Conservation (phyloP, 2,888 invertebrate genomes). For the Campopleginae sp. region DNA sequence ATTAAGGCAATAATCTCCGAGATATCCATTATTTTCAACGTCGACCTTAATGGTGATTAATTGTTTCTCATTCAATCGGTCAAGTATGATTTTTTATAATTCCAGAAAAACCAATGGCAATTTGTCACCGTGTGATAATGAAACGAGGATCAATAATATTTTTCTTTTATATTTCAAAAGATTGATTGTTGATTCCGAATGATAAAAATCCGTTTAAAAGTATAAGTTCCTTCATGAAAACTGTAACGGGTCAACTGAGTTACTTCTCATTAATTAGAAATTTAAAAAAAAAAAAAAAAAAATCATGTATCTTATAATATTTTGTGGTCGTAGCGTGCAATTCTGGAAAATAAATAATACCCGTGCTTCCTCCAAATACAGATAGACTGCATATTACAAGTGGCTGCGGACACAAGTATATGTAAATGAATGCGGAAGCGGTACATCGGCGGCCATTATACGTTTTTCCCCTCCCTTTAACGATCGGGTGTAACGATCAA, state of each 20-base stretch:
- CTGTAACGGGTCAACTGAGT: too few relatives aligned
- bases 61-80: neutral
- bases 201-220: too few relatives aligned
- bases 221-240: too few relatives aligned
- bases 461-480: slow-evolving; percentile 30
- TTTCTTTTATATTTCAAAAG: too few relatives aligned
- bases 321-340: neutral
- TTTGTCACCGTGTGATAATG: neutral
- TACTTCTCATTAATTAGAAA: too few relatives aligned
- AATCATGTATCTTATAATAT: too few relatives aligned
- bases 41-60: neutral
- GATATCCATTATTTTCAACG: neutral
- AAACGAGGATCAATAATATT: neutral
- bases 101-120: neutral
- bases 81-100: neutral
- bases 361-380: neutral
- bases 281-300: too few relatives aligned
- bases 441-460: slow-evolving; percentile 30
- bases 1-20: neutral
- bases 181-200: too few relatives aligned
- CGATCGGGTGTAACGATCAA: slow-evolving; percentile 34
- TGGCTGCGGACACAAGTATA: slow-evolving; percentile 1
- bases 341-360: neutral
- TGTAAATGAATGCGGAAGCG: slow-evolving; percentile 51
- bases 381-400: neutral